Base-by-base conservation (phyloP, 64 coral and sea anemone species). In the Hydrozoanthus tunicans region DNA sequence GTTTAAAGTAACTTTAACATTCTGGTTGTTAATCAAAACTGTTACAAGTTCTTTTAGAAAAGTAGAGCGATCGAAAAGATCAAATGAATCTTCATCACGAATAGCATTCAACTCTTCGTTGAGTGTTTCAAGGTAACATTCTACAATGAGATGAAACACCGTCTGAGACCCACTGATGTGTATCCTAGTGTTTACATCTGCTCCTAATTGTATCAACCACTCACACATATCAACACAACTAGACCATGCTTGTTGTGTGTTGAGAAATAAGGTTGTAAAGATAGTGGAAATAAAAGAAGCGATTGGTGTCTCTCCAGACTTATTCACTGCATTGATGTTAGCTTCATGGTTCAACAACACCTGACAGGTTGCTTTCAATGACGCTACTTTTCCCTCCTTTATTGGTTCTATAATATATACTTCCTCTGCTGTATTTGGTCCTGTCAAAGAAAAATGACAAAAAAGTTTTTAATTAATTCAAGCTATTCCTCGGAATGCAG, bases 111-210 rank as follows among this genome's bases (percentile, higher is more conserved):
- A 15, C 26, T 32, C 32, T 43, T 43, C 0, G 32, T 43, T 43
- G 32, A 74, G 13, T 1, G 9, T 0, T 10, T 12, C 2, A 23
- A 81, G 10, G 11, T 51, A 81, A 10, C 4, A 3, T 7, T 81
- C n/a, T 3, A 61, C 79, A 9, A 63, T 43, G 0, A 13, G 7
- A 10, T 81, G 79, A 43, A 59, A 81, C 5, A 81, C 20, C 43
- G 79, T 81, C 11, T 62, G 79, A 5, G 79, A 81, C 8, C 70
- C 70, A 5, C 1, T 25, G 15, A 5, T 62, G 15, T n/a, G 11
- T 14, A 78, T 57, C 15, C 79, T 81, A 3, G 58, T 43, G 62
- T 81, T 81, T 32, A 81, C 25, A 51, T 81, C 79, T 81, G 79
- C 79, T 12, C 79, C 79, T 51, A 24, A 81, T 0, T 81, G 6